Percentiles rank a stretch among this genome's conserved stretches.
These are phyloP conservation scores for Lobophora halterata DNA, from an alignment of 2,888 invertebrate species.

Conservation along the genomic window DNA sequence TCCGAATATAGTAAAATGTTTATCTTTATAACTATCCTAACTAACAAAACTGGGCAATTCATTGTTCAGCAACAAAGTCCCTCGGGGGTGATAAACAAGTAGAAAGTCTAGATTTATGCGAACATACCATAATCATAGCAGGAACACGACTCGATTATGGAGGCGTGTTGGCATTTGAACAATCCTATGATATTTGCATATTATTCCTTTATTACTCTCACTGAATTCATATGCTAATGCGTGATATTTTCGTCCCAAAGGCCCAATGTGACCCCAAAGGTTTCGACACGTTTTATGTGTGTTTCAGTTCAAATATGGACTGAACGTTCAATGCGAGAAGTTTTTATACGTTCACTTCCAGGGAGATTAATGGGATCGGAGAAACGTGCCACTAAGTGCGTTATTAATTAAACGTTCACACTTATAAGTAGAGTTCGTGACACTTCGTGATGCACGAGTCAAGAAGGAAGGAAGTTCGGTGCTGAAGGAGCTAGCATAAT, in stretches of 20 bases:
- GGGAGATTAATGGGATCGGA: conserved; percentile 8
- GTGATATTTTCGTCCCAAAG: conserved; percentile 56
- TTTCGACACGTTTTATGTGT: conserved; percentile 35
- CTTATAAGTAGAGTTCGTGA: background rate
- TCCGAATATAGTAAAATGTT: conserved; percentile 9
- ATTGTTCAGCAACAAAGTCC: conserved; percentile 20
- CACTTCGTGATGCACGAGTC: too few relatives aligned
- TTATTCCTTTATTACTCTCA: conserved; percentile 71
- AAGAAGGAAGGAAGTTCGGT: too few relatives aligned
- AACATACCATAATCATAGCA: conserved; percentile 46
- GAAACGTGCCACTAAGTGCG: background rate
- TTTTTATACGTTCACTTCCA: conserved; percentile 18
- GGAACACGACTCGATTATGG: conserved; percentile 46
- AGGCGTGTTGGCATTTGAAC: conserved; percentile 44
- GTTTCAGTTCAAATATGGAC: conserved; percentile 21
- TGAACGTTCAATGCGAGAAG: conserved; percentile 19
- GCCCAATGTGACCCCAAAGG: conserved; percentile 55
- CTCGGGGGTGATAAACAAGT: conserved; percentile 28
- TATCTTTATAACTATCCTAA: conserved; percentile 17
- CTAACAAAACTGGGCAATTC: conserved; percentile 19
- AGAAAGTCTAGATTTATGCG: conserved; percentile 35
- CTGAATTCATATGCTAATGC: conserved; percentile 71
- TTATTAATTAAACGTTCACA: background rate
- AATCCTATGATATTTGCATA: conserved; percentile 61
- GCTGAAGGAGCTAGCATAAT: too few relatives aligned